Conservation (phyloP, 1,140 invertebrate genomes). For the Nymphalis io region DNA sequence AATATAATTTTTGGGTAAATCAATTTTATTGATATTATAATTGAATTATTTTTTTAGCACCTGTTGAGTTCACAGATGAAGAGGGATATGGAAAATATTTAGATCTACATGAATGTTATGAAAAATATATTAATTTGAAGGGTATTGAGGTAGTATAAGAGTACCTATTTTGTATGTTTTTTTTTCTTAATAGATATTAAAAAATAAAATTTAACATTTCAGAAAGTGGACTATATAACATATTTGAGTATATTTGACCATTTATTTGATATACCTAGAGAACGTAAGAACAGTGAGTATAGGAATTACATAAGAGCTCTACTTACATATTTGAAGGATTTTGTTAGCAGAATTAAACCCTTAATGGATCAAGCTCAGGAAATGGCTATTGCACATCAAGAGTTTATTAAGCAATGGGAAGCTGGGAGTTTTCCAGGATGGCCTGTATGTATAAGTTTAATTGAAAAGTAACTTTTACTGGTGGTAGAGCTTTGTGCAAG, state of each 20-base stretch:
- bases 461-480: no score
- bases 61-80: conserved; percentile 99
- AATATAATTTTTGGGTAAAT: background rate
- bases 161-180: background rate
- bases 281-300: conserved; percentile 96
- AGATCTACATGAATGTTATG: conserved; percentile 98
- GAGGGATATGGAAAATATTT: conserved; percentile 99
- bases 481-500: no score
- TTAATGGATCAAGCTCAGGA: conserved; percentile 92
- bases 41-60: conserved; percentile 78
- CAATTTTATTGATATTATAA: background rate
- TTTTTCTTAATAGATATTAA: background rate
- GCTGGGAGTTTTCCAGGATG: conserved; percentile 95
- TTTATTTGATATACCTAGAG: conserved; percentile 97
- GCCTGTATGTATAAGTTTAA: conserved; percentile 86
- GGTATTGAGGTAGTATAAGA: conserved; percentile 89
- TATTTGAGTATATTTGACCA: conserved; percentile 97
- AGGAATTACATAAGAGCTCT: conserved; percentile 92
- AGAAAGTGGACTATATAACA: conserved; percentile 97
- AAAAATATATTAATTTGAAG: conserved; percentile 98
- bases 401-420: conserved; percentile 95
- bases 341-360: conserved; percentile 94
- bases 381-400: conserved; percentile 88
- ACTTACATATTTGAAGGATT: conserved; percentile 94
- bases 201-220: conserved; percentile 58